Evolutionary conservation across 1,140 invertebrate genomes (phyloP).

Genomic region (Sminthurinus signatus): DNA sequence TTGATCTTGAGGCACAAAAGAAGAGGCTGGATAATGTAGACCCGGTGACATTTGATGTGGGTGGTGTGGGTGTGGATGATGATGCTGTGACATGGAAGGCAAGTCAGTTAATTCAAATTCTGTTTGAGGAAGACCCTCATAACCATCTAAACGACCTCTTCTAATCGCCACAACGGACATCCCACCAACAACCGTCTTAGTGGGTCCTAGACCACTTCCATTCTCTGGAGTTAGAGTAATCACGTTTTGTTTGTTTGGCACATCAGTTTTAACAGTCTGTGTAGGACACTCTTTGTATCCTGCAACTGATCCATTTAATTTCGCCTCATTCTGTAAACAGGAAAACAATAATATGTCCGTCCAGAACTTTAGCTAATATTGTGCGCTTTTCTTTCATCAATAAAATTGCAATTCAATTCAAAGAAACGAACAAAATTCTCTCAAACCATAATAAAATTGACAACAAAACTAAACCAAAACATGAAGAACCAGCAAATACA

Average conservation of each 20-base stretch:
- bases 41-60: constrained; percentile 9
- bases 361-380: too few relatives aligned
- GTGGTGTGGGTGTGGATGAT: constrained; percentile 21
- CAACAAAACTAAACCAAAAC: too few relatives aligned
- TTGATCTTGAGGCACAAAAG: constrained; percentile 10
- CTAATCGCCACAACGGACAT: constrained; percentile 12
- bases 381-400: too few relatives aligned
- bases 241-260: constrained; percentile 30
- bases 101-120: constrained; percentile 43
- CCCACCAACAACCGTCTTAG: background rate
- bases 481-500: too few relatives aligned
- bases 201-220: background rate
- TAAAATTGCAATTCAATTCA: too few relatives aligned
- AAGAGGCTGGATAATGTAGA: constrained; percentile 2
- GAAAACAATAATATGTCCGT: constrained; percentile 15
- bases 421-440: too few relatives aligned
- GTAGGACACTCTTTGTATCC: constrained; percentile 35
- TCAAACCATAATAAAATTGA: too few relatives aligned
- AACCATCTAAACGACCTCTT: constrained; percentile 34
- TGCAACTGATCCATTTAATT: constrained; percentile 35
- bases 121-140: constrained; percentile 44
- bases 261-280: constrained; percentile 8
- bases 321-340: constrained; percentile 36
- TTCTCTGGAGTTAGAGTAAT: constrained; percentile 27
- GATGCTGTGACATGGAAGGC: constrained; percentile 19